phyloP scores from a whole-genome alignment of 2,888 invertebrate genomes.

The Nysson spinosus region DNA sequence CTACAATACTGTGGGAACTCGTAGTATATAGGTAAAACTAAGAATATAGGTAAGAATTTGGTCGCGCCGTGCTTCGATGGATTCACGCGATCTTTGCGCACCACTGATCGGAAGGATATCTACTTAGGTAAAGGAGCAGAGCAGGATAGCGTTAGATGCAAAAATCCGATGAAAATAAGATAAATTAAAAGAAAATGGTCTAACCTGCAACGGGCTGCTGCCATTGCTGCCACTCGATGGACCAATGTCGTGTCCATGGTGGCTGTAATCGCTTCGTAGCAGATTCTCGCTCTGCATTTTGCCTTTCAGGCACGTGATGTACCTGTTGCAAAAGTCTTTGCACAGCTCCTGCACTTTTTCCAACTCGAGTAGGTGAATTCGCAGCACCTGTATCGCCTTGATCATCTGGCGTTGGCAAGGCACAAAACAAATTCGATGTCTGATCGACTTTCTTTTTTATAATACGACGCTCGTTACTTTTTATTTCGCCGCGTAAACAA shows the following conservation, averaged over 20 bases:
- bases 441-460: conserved; percentile 29
- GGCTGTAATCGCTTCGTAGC: conserved; percentile 87
- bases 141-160: conserved; percentile 54
- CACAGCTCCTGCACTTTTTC: conserved; percentile 97
- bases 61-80: not conserved
- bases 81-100: conserved; percentile 61
- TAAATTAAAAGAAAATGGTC: conserved; percentile 63
- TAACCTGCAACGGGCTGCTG: conserved; percentile 77
- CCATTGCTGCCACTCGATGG: conserved; percentile 76
- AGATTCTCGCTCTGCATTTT: conserved; percentile 94
- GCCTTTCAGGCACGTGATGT: conserved; percentile 93
- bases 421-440: conserved; percentile 23
- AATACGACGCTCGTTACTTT: conserved; percentile 12
- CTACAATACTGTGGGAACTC: too few species aligned
- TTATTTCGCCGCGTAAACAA: conserved; percentile 21
- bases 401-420: conserved; percentile 82
- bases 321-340: conserved; percentile 95
- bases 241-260: conserved; percentile 76
- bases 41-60: not conserved
- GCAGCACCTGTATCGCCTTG: conserved; percentile 91
- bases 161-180: too few species aligned
- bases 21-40: too few species aligned
- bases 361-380: conserved; percentile 94
- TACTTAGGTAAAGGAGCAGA: conserved; percentile 71
- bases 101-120: conserved; percentile 71